Percentiles rank a stretch among this genome's conserved stretches.
phyloP scores from a whole-genome alignment of 2,888 invertebrate genomes.

The Cataglyphis albicans region DNA sequence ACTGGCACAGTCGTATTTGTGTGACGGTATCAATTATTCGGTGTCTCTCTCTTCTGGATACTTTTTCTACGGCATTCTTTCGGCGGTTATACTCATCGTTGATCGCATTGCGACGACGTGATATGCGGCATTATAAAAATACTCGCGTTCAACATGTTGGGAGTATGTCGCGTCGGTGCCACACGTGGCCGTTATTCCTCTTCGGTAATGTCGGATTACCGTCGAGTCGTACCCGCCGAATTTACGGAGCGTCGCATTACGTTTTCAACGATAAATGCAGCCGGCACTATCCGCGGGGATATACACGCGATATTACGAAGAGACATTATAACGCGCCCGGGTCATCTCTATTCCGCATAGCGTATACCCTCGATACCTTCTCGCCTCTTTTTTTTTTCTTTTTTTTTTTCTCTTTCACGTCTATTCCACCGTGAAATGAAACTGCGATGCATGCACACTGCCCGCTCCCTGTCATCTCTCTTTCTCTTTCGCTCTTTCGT shows the following conservation, averaged over 20 bases:
- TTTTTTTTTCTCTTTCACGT: conserved; percentile 74
- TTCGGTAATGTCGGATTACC: background rate
- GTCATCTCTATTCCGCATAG: conserved; percentile 79
- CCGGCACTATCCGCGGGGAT: conserved; percentile 46
- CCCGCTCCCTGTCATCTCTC: conserved; percentile 48
- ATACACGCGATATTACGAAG: conserved; percentile 57
- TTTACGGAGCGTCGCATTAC: conserved; percentile 50
- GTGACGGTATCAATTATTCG: background rate
- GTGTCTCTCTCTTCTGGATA: background rate
- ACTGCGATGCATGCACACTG: conserved; percentile 73
- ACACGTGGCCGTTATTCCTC: background rate
- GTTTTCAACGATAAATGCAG: conserved; percentile 46
- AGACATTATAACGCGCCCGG: conserved; percentile 68
- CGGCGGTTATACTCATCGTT: background rate
- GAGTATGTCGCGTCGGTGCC: background rate
- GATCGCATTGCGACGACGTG: background rate
- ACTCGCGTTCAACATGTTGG: background rate
- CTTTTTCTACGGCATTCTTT: background rate
- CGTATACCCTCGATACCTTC: conserved; percentile 71
- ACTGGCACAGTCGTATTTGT: background rate
- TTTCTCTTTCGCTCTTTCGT: conserved; percentile 32
- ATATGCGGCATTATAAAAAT: background rate
- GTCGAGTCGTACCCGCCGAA: conserved; percentile 21
- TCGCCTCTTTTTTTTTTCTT: conserved; percentile 50
- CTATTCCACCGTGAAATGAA: conserved; percentile 80